phyloP scores from a whole-genome alignment of 1,140 invertebrate species.

The Rhyzopertha dominica region DNA sequence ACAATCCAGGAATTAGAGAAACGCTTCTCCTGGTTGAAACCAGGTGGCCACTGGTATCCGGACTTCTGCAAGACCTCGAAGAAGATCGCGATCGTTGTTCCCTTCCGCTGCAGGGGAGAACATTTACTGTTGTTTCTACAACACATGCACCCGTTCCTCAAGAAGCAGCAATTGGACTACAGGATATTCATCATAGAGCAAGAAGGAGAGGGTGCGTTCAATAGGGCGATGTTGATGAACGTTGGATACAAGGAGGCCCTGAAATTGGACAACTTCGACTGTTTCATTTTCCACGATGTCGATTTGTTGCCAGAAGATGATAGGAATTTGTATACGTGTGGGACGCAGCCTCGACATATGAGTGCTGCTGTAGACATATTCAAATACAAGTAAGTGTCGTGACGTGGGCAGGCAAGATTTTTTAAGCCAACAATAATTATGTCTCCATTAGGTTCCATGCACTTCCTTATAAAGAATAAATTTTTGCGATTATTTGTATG shows the following conservation, averaged over 20 bases:
- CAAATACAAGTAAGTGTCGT: conserved; percentile 72
- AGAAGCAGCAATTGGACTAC: conserved; percentile 88
- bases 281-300: conserved; percentile 95
- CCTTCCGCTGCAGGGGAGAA: conserved; percentile 77
- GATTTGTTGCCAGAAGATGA: conserved; percentile 91
- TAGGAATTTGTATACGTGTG: conserved; percentile 86
- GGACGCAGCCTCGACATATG: conserved; percentile 90
- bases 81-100: conserved; percentile 83
- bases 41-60: conserved; percentile 75
- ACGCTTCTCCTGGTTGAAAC: conserved; percentile 50
- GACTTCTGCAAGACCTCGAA: conserved; percentile 67
- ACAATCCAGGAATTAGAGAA: conserved; percentile 45
- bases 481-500: no score
- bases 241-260: conserved; percentile 86
- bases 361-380: conserved; percentile 90
- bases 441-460: no score
- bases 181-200: conserved; percentile 95
- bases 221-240: conserved; percentile 91
- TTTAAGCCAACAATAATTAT: no score
- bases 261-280: conserved; percentile 73
- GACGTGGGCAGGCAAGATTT: no score
- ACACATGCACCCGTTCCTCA: conserved; percentile 87
- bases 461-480: no score
- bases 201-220: conserved; percentile 70
- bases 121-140: conserved; percentile 80